phyloP scores from a whole-genome alignment of 2,797 vertebrate genomes.

The Crocidura indochinensis region DNA sequence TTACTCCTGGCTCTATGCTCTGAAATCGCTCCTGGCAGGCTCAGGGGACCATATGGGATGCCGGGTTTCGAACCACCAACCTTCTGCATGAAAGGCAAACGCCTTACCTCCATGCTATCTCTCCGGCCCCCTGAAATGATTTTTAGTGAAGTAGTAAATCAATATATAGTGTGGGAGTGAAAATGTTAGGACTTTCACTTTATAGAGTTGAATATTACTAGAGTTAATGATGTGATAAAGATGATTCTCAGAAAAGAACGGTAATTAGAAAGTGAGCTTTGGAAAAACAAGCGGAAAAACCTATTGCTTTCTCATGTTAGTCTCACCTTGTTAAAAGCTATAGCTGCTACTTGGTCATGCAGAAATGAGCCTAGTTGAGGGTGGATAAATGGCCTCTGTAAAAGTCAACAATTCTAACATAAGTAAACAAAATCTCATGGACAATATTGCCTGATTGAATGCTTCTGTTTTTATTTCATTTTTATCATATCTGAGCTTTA shows the following conservation, averaged over 20 bases:
- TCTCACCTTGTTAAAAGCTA: not conserved
- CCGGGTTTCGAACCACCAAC: no score
- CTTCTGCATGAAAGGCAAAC: no score
- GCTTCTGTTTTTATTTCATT: conserved; percentile 64
- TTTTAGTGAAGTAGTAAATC: not conserved
- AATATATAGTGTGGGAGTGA: not conserved
- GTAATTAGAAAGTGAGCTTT: conserved; percentile 21
- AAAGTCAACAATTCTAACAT: conserved; percentile 47
- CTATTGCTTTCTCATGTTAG: not conserved
- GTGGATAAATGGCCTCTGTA: not conserved
- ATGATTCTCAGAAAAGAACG: conserved; percentile 21
- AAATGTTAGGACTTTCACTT: not conserved
- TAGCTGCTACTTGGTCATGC: not conserved
- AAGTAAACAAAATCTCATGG: conserved; percentile 61
- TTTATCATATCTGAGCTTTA: conserved; percentile 62
- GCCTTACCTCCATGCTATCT: no score
- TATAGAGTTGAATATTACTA: not conserved
- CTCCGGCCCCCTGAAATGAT: no score
- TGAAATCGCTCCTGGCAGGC: no score
- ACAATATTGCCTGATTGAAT: conserved; percentile 35
- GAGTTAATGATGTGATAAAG: not conserved
- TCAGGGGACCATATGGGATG: no score
- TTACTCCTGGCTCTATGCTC: no score
- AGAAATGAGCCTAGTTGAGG: not conserved
- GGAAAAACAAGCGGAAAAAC: not conserved